Conservation (phyloP, 2,113 vertebrate genomes). For the Phoxinus phoxinus region DNA sequence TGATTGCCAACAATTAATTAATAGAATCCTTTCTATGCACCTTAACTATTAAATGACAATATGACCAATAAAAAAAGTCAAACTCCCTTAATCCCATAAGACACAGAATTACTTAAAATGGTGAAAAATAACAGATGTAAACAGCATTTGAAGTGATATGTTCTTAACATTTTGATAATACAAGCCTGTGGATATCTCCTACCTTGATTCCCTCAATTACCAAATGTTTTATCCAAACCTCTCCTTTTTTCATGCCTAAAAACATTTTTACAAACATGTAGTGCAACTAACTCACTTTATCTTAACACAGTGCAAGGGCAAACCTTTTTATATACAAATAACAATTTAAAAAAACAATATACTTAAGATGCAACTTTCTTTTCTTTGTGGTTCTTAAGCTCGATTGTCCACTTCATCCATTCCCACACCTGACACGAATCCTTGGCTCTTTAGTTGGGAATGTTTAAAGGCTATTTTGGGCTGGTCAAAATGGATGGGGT, state of each 20-base stretch:
- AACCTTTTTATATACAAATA: background rate
- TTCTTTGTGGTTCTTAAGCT: constrained; percentile 67
- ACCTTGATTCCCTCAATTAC: background rate
- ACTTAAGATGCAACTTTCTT: constrained; percentile 34
- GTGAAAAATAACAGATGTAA: constrained; percentile 20
- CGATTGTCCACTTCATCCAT: constrained; percentile 75
- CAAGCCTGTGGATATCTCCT: background rate
- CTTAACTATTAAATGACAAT: background rate
- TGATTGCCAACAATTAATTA: background rate
- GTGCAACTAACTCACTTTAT: constrained; percentile 39
- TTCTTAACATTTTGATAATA: background rate
- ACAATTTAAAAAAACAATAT: background rate
- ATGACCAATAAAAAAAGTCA: background rate
- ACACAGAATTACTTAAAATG: background rate
- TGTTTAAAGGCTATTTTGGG: constrained; percentile 64
- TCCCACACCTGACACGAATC: constrained; percentile 60
- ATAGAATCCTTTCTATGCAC: background rate
- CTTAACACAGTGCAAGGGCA: background rate
- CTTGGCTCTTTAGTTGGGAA: constrained; percentile 63
- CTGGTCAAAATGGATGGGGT: constrained; percentile 51
- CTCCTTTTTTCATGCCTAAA: constrained; percentile 6
- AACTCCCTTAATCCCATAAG: background rate
- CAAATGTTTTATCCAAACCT: background rate
- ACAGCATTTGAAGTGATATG: constrained; percentile 27
- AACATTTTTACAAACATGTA: constrained; percentile 8